Conservation (phyloP, 2,797 vertebrate species). For the Protosalanx chinensis region DNA sequence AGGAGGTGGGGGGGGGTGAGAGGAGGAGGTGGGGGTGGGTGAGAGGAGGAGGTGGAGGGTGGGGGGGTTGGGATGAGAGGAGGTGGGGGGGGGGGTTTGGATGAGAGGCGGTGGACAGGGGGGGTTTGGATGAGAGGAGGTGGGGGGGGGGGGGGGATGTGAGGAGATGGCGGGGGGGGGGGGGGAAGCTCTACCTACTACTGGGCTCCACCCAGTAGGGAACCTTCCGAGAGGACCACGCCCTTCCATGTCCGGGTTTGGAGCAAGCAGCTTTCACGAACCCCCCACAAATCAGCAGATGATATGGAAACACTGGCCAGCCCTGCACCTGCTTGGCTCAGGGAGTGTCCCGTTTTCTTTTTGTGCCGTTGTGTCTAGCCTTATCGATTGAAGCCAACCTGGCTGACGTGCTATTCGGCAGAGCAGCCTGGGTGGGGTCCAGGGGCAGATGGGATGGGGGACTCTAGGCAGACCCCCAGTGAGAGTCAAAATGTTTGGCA, state of each 20-base stretch:
- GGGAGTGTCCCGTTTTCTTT: no score
- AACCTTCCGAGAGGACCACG: no score
- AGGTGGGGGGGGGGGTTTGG: slow-evolving; percentile 26
- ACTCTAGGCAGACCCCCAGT: slow-evolving; percentile 35
- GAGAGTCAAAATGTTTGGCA: slow-evolving; percentile 45
- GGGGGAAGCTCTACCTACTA: slow-evolving; percentile 6
- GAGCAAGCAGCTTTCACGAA: background rate
- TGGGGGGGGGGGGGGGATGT: slow-evolving; percentile 25
- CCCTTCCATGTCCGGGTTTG: background rate
- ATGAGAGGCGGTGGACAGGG: slow-evolving; percentile 30
- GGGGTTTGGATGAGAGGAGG: slow-evolving; percentile 26
- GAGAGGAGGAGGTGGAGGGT: slow-evolving; percentile 22
- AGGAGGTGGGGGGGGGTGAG: slow-evolving; percentile 25
- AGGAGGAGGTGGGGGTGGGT: slow-evolving; percentile 30
- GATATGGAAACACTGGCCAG: no score
- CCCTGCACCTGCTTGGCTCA: no score
- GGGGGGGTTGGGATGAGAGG: slow-evolving; percentile 27
- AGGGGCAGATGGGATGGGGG: slow-evolving; percentile 36
- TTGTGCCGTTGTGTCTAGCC: no score
- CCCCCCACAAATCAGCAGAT: background rate
- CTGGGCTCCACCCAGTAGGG: no score
- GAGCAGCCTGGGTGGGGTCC: slow-evolving; percentile 25
- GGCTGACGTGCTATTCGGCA: background rate
- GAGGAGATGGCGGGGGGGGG: slow-evolving; percentile 13
- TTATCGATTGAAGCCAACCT: background rate